These are phyloP conservation scores for Diabrotica balteata DNA, from an alignment of 2,888 invertebrate genomes.

Conservation along the genomic window DNA sequence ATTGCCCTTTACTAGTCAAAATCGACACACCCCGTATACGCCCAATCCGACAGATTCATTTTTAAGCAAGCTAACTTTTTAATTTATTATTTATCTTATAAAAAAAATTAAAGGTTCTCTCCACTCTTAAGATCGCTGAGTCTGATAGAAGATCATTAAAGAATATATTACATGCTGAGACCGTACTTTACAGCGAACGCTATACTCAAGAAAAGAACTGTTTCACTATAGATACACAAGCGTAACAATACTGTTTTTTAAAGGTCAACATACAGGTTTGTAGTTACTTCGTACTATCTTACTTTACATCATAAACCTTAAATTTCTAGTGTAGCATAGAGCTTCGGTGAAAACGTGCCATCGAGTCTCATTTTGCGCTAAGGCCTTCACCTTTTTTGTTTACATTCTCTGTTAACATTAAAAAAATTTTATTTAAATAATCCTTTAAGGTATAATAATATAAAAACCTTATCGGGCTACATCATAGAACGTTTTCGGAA, in stretches of 20 bases:
- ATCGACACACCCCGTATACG: conserved; percentile 51
- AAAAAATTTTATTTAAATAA: too few species aligned
- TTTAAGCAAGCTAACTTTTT: conserved; percentile 48
- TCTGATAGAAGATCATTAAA: conserved; percentile 59
- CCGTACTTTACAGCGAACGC: conserved; percentile 54
- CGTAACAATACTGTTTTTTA: conserved; percentile 21
- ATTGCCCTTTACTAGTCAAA: conserved; percentile 47
- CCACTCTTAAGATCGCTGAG: conserved; percentile 55
- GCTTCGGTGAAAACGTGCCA: too few species aligned
- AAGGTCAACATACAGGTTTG: background rate
- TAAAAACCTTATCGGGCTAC: too few species aligned
- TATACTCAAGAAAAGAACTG: conserved; percentile 43
- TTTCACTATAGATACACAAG: conserved; percentile 41
- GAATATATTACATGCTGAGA: conserved; percentile 59
- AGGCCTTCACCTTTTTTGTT: too few species aligned
- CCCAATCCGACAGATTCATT: conserved; percentile 47
- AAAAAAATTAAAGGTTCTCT: conserved; percentile 54
- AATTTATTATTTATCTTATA: conserved; percentile 55
- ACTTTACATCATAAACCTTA: too few species aligned
- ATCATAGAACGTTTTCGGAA: too few species aligned
- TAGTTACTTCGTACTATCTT: too few species aligned
- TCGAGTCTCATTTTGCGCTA: too few species aligned
- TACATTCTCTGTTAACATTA: too few species aligned
- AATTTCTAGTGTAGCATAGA: too few species aligned
- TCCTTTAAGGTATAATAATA: too few species aligned